Evolutionary conservation across 2,888 invertebrate species (phyloP).

Genomic region (Isotomurus palustris): DNA sequence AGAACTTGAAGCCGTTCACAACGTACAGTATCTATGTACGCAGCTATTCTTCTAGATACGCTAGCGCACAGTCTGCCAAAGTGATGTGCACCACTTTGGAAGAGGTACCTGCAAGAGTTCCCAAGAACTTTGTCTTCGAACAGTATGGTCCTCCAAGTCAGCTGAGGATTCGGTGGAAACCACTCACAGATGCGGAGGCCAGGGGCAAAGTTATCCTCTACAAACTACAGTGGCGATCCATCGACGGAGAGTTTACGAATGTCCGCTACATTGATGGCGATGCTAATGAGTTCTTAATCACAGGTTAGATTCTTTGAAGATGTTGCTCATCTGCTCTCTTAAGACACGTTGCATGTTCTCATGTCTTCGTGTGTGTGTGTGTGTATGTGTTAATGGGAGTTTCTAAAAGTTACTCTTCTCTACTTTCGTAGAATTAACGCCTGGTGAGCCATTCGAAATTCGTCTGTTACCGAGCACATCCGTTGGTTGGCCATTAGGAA

Average conservation of each 20-base stretch:
- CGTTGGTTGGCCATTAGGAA: constrained; percentile 24
- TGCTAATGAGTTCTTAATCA: constrained; percentile 35
- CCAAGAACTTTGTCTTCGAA: constrained; percentile 23
- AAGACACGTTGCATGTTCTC: background rate
- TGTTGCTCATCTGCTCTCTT: background rate
- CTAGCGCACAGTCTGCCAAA: constrained; percentile 31
- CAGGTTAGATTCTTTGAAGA: too few relatives aligned
- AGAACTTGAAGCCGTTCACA: constrained; percentile 35
- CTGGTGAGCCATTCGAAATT: constrained; percentile 31
- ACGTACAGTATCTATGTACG: constrained; percentile 32
- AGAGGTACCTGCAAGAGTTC: constrained; percentile 34
- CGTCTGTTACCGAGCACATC: constrained; percentile 40
- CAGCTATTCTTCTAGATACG: constrained; percentile 35
- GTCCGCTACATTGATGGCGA: constrained; percentile 37
- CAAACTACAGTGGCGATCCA: constrained; percentile 41
- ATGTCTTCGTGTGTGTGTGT: background rate
- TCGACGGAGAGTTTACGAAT: constrained; percentile 35
- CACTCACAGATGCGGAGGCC: constrained; percentile 32
- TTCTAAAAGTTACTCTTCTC: background rate
- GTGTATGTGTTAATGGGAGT: background rate
- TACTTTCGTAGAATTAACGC: constrained; percentile 18
- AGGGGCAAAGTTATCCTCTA: constrained; percentile 38
- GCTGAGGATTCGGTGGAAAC: constrained; percentile 35
- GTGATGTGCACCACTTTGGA: constrained; percentile 31
- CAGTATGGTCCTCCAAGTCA: constrained; percentile 30